Percentiles rank a stretch among this genome's conserved stretches.
Evolutionary conservation across 2,888 invertebrate species (phyloP).

Genomic region (Dimorphilus gyrociliatus): DNA sequence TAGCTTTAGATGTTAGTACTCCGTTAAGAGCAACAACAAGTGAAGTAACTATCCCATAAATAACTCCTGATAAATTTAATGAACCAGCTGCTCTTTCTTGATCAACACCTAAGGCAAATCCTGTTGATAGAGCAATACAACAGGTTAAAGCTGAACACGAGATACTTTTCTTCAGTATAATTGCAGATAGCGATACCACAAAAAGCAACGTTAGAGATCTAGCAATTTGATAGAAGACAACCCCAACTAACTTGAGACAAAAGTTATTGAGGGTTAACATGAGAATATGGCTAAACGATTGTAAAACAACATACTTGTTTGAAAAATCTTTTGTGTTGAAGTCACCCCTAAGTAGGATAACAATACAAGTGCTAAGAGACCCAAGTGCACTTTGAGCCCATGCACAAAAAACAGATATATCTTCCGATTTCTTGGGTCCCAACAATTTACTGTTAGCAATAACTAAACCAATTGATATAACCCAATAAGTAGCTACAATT

Average conservation of each 20-base stretch:
- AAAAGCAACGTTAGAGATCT: conserved; percentile 34
- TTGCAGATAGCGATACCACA: conserved; percentile 25
- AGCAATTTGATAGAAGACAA: conserved; percentile 35
- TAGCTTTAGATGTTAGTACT: conserved; percentile 28
- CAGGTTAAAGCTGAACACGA: conserved; percentile 18
- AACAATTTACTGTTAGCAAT: conserved; percentile 80
- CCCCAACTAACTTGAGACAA: conserved; percentile 33
- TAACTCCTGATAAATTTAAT: conserved; percentile 25
- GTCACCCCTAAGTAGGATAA: no score
- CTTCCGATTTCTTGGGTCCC: conserved; percentile 43
- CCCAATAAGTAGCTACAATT: conserved; percentile 43
- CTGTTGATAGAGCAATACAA: conserved; percentile 24
- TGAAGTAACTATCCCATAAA: conserved; percentile 30
- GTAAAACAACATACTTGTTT: no score
- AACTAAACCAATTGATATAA: conserved; percentile 77
- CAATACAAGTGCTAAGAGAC: no score
- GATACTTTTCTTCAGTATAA: conserved; percentile 19
- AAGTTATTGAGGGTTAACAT: conserved; percentile 34
- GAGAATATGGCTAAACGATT: no score
- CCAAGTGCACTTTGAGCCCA: conserved; percentile 30
- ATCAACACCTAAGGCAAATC: conserved; percentile 32
- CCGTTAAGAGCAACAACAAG: conserved; percentile 31
- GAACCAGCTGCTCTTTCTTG: conserved; percentile 29
- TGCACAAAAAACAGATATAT: conserved; percentile 31
- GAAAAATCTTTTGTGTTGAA: no score